Conservation (phyloP, 2,888 invertebrate genomes). For the Gerris lacustris region DNA sequence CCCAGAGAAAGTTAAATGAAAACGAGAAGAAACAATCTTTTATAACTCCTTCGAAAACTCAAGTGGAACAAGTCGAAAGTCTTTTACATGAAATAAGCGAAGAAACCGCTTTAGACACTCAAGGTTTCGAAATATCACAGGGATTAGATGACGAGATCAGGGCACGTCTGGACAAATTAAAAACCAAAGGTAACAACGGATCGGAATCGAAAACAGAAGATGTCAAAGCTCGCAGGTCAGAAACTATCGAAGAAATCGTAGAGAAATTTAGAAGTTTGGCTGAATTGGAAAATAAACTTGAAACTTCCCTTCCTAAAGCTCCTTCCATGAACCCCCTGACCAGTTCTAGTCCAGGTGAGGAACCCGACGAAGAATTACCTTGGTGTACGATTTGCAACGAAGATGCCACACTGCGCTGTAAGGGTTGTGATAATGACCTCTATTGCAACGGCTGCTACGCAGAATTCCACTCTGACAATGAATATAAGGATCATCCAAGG, state of each 20-base stretch:
- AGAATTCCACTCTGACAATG: conserved; percentile 45
- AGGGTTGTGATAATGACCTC: conserved; percentile 64
- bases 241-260: background rate
- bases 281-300: conserved; percentile 2
- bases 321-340: background rate
- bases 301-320: background rate
- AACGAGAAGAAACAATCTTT: background rate
- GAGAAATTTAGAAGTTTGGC: background rate
- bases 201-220: background rate
- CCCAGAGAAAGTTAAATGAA: background rate
- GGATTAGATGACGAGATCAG: background rate
- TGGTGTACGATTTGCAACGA: conserved; percentile 81
- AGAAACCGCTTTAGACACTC: background rate
- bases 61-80: background rate
- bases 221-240: background rate
- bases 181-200: background rate
- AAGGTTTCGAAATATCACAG: background rate
- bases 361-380: background rate
- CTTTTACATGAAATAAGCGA: background rate
- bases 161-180: background rate
- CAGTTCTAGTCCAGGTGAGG: background rate
- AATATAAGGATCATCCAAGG: background rate
- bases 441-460: conserved; percentile 65
- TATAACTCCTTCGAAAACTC: background rate
- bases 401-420: conserved; percentile 59